Evolutionary conservation across 1,140 invertebrate genomes (phyloP).

Genomic region (Drosophila repletoides): DNA sequence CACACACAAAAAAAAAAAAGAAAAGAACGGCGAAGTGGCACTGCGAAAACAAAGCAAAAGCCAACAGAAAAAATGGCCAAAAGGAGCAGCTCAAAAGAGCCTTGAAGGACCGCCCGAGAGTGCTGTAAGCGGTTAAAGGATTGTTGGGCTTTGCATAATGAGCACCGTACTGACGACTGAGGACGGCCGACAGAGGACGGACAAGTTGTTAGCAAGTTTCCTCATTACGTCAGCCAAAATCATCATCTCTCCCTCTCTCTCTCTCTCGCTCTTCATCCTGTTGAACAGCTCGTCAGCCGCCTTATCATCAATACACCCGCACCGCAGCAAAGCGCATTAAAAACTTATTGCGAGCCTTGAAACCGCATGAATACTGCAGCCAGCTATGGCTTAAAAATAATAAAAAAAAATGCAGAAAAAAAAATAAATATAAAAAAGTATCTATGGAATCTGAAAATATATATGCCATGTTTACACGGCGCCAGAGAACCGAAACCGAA

Average conservation of each 20-base stretch:
- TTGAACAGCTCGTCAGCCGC: too few relatives aligned
- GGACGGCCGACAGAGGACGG: not conserved
- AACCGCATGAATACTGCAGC: too few relatives aligned
- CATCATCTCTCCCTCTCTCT: too few relatives aligned
- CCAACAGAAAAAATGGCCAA: conserved; percentile 59
- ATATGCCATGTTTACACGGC: conserved; percentile 8
- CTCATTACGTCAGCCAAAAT: conserved; percentile 32
- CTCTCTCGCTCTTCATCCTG: too few relatives aligned
- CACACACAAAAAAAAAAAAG: conserved; percentile 4
- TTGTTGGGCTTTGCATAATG: conserved; percentile 38
- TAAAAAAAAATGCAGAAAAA: too few relatives aligned
- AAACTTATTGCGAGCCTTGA: conserved; percentile 18
- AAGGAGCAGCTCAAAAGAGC: not conserved
- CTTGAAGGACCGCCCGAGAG: conserved; percentile 24
- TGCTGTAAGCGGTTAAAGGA: conserved; percentile 27
- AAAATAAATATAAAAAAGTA: too few relatives aligned
- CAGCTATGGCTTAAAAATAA: too few relatives aligned
- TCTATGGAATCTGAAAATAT: not conserved
- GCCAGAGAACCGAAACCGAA: not conserved
- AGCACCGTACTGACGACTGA: not conserved
- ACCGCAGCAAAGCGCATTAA: conserved; percentile 17
- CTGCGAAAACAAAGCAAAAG: conserved; percentile 32
- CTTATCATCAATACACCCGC: conserved; percentile 23
- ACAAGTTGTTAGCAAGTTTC: conserved; percentile 30
- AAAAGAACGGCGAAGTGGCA: conserved; percentile 18